A percentile compares a stretch with the other conserved stretches of the same genome.
Evolutionary conservation across 2,888 invertebrate species (phyloP).

Genomic region (Catocala sponsa): DNA sequence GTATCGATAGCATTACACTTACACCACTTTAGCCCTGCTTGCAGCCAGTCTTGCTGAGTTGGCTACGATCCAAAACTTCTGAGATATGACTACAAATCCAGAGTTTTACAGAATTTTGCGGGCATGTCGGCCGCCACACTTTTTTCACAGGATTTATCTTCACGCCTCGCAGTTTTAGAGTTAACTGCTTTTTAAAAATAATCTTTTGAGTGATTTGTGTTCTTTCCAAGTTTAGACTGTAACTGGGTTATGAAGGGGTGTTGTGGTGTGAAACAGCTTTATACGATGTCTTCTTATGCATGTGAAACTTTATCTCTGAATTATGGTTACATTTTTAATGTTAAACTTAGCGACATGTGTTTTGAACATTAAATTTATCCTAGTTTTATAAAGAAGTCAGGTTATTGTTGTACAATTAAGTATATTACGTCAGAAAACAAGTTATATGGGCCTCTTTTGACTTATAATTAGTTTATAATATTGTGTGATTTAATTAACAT

Average conservation of each 20-base stretch:
- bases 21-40: constrained; percentile 15
- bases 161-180: constrained; percentile 38
- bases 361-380: too few species aligned
- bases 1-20: constrained; percentile 22
- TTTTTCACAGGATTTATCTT: constrained; percentile 52
- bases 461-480: too few species aligned
- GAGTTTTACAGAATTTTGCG: constrained; percentile 49
- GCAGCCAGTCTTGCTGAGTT: constrained; percentile 26
- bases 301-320: too few species aligned
- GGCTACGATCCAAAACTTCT: constrained; percentile 52
- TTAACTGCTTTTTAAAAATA: constrained; percentile 24
- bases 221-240: constrained; percentile 4
- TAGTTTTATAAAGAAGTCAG: too few species aligned
- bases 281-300: too few species aligned
- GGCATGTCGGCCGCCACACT: constrained; percentile 33
- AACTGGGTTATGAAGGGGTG: neutral
- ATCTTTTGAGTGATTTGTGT: constrained; percentile 27
- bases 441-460: too few species aligned
- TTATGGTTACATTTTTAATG: too few species aligned
- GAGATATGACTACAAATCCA: constrained; percentile 53
- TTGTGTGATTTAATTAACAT: too few species aligned
- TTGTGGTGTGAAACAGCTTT: neutral
- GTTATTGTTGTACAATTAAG: too few species aligned
- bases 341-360: too few species aligned
- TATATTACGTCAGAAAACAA: too few species aligned